Base-by-base conservation (phyloP, 1,140 invertebrate genomes). In the Calosoma granatense region DNA sequence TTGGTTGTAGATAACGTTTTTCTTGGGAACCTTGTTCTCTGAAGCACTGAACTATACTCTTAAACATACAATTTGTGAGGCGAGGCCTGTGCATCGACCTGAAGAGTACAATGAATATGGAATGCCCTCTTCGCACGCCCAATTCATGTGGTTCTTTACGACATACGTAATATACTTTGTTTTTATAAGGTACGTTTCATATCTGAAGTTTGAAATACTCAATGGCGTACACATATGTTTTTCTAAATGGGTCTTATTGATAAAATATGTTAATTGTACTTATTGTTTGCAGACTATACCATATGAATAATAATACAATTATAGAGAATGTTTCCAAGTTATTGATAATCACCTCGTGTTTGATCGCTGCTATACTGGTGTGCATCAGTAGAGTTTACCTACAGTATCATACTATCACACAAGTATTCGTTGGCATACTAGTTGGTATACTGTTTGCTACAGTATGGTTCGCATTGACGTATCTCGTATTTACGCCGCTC, bases 91-190 rank as follows among this genome's bases (percentile, higher is more conserved):
- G 58, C 72, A 71, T 60, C 75, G 86, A 66, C 76, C 80, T 63
- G 70, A 77, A 62, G 68, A 91, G 22, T 88, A 86, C 65, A 85
- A 84, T 63, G 90, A 94, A 76, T 94, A 92, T 82, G 92, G 92
- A 65, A 96, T 96, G 92, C 92, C 92, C 51, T 95, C 92, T 20
- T 86, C 87, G 53, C 92, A 96, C 78, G 81, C 91, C 63, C 92
- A 94, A 74, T 91, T 93, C 72, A 87, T 92, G 76, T 94, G 89
- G 87, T 96, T 94, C 74, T 93, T 94, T 74, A 82, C 88, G 57
- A 81, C 83, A 47, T 95, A 94, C 72, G 81, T 89, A 60, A 79
- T 86, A 63, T 86, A 90, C 71, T 95, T 94, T 77, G 81, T 93
- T 65, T 83, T 88, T 64, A 83, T 93, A 65, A 88, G 91, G 90